Conservation (phyloP, 2,113 vertebrate species). For the Rhinoderma darwinii region DNA sequence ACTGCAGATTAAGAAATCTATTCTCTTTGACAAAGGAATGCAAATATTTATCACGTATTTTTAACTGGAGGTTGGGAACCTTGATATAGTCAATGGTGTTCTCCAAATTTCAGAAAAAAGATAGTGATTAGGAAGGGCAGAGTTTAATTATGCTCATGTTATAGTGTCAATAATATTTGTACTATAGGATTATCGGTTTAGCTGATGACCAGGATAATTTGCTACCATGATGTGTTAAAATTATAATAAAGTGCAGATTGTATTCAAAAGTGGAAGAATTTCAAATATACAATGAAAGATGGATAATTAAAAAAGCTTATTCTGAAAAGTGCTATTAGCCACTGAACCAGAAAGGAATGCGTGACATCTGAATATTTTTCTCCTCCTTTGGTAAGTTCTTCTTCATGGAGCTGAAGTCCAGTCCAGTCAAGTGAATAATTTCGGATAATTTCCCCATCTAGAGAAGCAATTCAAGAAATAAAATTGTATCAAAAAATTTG, state of each 20-base stretch:
- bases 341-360: too few species aligned
- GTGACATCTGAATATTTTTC: too few species aligned
- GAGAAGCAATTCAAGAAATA: too few species aligned
- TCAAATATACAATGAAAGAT: too few species aligned
- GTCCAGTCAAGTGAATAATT: too few species aligned
- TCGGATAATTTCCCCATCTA: too few species aligned
- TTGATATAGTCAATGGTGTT: background rate
- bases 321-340: background rate
- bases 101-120: background rate
- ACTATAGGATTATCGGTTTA: background rate
- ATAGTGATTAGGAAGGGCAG: background rate
- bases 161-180: background rate
- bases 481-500: too few species aligned
- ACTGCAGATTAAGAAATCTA: conserved; percentile 16
- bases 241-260: background rate
- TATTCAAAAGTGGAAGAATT: too few species aligned
- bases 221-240: background rate
- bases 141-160: background rate
- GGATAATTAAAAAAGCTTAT: background rate
- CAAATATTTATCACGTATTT: conserved; percentile 33
- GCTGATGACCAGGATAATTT: background rate
- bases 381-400: too few species aligned
- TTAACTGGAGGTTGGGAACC: background rate
- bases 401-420: too few species aligned
- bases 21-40: background rate